phyloP scores from a whole-genome alignment of 2,888 invertebrate species.

The Erebia epiphron region DNA sequence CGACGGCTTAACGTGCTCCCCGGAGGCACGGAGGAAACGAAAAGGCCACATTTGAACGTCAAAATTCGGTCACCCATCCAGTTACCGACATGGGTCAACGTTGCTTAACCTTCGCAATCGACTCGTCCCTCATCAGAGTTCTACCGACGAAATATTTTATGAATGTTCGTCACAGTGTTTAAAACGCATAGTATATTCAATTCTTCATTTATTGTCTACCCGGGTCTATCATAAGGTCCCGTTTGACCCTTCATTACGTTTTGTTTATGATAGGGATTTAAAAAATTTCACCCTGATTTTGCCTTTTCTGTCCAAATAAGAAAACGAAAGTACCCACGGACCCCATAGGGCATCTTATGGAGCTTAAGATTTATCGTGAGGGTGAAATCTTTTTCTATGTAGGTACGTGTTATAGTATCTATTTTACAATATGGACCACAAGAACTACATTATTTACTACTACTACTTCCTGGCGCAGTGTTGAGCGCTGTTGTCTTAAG shows the following conservation, averaged over 20 bases:
- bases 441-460: background rate
- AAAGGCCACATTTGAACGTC: no score
- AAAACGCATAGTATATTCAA: no score
- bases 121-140: no score
- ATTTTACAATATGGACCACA: background rate
- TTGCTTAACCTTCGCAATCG: no score
- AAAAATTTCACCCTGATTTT: constrained; percentile 54
- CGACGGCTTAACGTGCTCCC: no score
- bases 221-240: constrained; percentile 37
- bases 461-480: no score
- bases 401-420: background rate
- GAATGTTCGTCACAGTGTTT: no score
- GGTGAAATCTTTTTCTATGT: background rate
- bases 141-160: no score
- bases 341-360: constrained; percentile 22
- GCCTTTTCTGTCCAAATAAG: constrained; percentile 17
- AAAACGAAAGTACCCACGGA: background rate
- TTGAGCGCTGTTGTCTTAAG: no score
- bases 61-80: no score
- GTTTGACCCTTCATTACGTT: constrained; percentile 59
- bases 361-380: constrained; percentile 20
- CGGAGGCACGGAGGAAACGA: no score
- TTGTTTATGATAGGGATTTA: constrained; percentile 69
- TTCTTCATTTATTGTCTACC: background rate
- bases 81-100: no score